Base-by-base conservation (phyloP, 30 jellyfish, hydroid and myxozoan genomes). In the Catostylus mosaicus region DNA sequence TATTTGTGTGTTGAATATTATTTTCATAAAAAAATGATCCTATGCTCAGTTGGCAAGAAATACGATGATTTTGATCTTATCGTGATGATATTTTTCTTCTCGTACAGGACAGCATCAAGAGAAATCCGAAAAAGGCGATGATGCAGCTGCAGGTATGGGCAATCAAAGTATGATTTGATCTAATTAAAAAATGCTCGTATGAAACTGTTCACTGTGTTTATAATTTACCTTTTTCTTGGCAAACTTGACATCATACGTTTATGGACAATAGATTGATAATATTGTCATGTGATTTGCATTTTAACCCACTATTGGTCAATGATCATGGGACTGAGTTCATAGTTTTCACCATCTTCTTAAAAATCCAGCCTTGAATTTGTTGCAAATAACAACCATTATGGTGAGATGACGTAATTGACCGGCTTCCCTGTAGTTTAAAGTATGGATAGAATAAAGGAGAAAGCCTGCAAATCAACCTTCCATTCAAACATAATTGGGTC, bases 51-150 rank as follows among this genome's bases (percentile, higher is more conserved):
- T 40, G 14, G 7, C 54, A 5, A 5, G 14, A 14, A 7, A 40
- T 40, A 5, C 14, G 7, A 40, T 40, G 7, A 40, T 40, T 14
- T 40, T 40, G 54, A 14, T 14, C 7, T 5, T 14, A 40, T 40
- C 14, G 54, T 5, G 14, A 40, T 40, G 54, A 7, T 40, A 5
- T 40, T 40, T 40, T 40, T 5, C 7, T 40, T 51, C 14, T 51
- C 29, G 51, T 75, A 30, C 22, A 75, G 86, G 37, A 29, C 75
- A 57, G 10, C 75, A 75, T 32, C 62, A 75, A 12, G 31, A 31
- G 57, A 75, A 51, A 12, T 31, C 75, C 6, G 64, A 56, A 0
- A 57, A 75, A 64, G 65, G 34, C 1, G 86, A 75, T 56, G 86
- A 30, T 23, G 24, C 34, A 1, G 73, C 50, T 32, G 37, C 73